Base-by-base conservation (phyloP, 2,888 invertebrate species). In the Pyrrhosoma nymphula region DNA sequence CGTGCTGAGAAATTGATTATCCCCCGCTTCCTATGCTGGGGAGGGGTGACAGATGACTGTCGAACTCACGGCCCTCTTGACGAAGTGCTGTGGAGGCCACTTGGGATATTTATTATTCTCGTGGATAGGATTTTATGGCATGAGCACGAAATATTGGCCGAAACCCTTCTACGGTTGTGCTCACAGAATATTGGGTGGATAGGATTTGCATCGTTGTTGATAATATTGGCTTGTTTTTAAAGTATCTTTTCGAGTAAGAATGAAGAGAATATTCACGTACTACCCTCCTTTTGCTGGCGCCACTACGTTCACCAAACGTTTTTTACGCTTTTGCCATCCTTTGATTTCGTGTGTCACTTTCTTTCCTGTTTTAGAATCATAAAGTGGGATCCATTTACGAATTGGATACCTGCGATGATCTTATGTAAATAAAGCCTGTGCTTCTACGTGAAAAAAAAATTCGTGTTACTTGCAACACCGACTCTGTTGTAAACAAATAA, bases 1-100 rank as follows among this genome's bases (percentile, higher is more conserved):
- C 89, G 89, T 56, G 89, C 89, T 89, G 89, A 89, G 55, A 89
- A 89, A 89, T 89, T 56, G 89, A 89, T 89, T 89, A 89, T 89
- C 55, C 26, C 35, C 89, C 88, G 88, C 89, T 89, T 89, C 89
- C 55, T 26, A 89, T 55, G 89, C 26, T 89, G 14, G 89, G 56
- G 82, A 30, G 56, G 55, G 89, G 26, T 26, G 89, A 89, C 89
- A 89, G 89, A 89, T 89, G 26, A 47, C 89, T 56, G 47, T 56
- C 89, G 89, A 89, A 89, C 89, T 47, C n/a, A 26, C 26, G 55
- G 89, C 89, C 89, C 8, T n/a, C 89, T 82, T 89, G 47, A n/a
- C 56, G n/a, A 4, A 56, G 26, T 89, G 89, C 89, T 56, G 55
- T 47, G 16, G 88, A 6, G 47, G 20, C 89, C 23, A 16, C 56